Base-by-base conservation (phyloP, 2,888 invertebrate species). In the Anthrax anthrax region DNA sequence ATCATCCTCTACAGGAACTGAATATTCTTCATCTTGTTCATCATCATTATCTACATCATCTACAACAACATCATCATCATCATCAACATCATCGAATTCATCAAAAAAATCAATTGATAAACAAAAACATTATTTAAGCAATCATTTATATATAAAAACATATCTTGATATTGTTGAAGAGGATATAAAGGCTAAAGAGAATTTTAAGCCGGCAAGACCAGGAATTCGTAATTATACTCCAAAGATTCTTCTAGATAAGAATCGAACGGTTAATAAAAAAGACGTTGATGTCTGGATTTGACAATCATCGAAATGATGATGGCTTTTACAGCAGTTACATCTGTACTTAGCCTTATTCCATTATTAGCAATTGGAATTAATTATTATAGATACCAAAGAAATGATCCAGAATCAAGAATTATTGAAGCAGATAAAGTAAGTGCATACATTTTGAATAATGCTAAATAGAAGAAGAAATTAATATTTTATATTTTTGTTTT, bases 321-420 rank as follows among this genome's bases (percentile, higher is more conserved):
- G 57, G 76, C 74, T 63, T 72, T 76, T 67, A 75, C 73, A 58
- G 73, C 76, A 58, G 74, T 77, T 55, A 76, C 77, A 55, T 72
- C 82, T 67, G 74, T 81, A 63, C 72, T 82, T 65, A 78, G 85
- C 57, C 72, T 88, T 66, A 78, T 88, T 64, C 87, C 88, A 57
- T 74, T 88, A 57, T 73, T 88, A 64, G 84, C 86, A 52, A 78
- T 85, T 56, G 85, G 86, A 58, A 72, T 87, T 64, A 80, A 85
- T 57, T 81, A 81, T 65, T 81, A 84, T 73, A 77, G 81, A 60
- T 89, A 89, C 71, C 77, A 81, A 64, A 78, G 77, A 60, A 74
- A 78, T 58, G 90, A 90, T 70, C 89, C 89, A 50, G 90, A 90
- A 68, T 79, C 81, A 27, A 81, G 80, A 62, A 77, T 84, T 47